phyloP scores from a whole-genome alignment of 53 echinoderm and acorn worm species.

The Actinopyga echinites region DNA sequence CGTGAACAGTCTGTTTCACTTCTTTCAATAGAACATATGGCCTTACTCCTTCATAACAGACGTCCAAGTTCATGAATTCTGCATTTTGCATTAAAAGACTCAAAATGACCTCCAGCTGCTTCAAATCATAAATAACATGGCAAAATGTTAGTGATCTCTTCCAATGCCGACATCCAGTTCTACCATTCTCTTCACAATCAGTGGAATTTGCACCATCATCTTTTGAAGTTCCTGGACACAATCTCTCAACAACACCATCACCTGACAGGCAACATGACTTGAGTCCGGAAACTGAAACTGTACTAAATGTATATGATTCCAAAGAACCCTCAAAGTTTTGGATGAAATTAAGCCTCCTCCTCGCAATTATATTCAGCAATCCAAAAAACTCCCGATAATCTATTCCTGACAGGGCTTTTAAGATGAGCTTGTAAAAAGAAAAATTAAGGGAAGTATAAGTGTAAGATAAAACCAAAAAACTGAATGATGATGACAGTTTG shows the following conservation, averaged over 20 bases:
- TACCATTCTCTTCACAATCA: not conserved
- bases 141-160: constrained; percentile 16
- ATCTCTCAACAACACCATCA: not conserved
- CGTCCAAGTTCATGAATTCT: constrained; percentile 64
- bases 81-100: constrained; percentile 58
- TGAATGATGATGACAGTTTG: no score
- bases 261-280: not conserved
- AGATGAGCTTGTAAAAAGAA: constrained; percentile 70
- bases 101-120: constrained; percentile 53
- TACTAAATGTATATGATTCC: not conserved
- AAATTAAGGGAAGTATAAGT: not conserved
- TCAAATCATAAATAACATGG: constrained; percentile 80
- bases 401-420: constrained; percentile 93
- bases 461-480: not conserved
- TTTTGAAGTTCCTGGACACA: not conserved
- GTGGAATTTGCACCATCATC: not conserved
- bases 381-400: constrained; percentile 92
- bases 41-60: not conserved
- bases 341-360: constrained; percentile 22
- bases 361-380: constrained; percentile 71
- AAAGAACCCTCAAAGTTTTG: not conserved
- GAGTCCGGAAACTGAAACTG: not conserved
- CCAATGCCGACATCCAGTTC: not conserved
- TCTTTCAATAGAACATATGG: not conserved
- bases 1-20: no score